Evolutionary conservation across 2,797 vertebrate species (phyloP).

Genomic region (Sebastolobus alascanus): DNA sequence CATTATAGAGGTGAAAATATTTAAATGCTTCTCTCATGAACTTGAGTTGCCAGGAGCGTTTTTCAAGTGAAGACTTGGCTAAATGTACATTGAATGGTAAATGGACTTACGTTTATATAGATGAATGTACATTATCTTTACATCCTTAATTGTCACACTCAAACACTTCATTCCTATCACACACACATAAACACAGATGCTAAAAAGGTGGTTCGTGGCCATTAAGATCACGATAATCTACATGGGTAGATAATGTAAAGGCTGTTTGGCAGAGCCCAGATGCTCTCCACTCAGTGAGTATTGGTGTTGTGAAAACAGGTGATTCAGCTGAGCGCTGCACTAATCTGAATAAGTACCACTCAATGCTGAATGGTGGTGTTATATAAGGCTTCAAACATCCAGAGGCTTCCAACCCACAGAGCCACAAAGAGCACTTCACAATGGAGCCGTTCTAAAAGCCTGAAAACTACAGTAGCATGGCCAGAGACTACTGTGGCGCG

Average conservation of each 20-base stretch:
- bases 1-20: neutral
- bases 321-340: conserved; percentile 68
- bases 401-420: conserved; percentile 62
- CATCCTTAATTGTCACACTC: conserved; percentile 19
- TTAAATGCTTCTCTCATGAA: neutral
- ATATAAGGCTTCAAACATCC: conserved; percentile 73
- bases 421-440: conserved; percentile 55
- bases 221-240: conserved; percentile 53
- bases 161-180: conserved; percentile 16
- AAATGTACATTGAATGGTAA: no score
- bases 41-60: conserved; percentile 1
- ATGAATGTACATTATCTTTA: conserved; percentile 24
- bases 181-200: conserved; percentile 4
- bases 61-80: conserved; percentile 7
- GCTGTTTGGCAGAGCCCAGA: conserved; percentile 52
- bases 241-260: conserved; percentile 49
- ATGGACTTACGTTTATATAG: no score
- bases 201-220: conserved; percentile 31
- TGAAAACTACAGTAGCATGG: conserved; percentile 15
- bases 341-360: conserved; percentile 85
- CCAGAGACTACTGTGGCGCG: conserved; percentile 7
- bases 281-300: conserved; percentile 52
- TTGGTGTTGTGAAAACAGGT: conserved; percentile 74
- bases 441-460: conserved; percentile 33
- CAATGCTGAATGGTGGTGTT: conserved; percentile 79